Percentiles rank a stretch among this genome's conserved stretches.
These are phyloP conservation scores for Platygyra sinensis DNA, from an alignment of 64 coral and sea anemone species.

Conservation along the genomic window DNA sequence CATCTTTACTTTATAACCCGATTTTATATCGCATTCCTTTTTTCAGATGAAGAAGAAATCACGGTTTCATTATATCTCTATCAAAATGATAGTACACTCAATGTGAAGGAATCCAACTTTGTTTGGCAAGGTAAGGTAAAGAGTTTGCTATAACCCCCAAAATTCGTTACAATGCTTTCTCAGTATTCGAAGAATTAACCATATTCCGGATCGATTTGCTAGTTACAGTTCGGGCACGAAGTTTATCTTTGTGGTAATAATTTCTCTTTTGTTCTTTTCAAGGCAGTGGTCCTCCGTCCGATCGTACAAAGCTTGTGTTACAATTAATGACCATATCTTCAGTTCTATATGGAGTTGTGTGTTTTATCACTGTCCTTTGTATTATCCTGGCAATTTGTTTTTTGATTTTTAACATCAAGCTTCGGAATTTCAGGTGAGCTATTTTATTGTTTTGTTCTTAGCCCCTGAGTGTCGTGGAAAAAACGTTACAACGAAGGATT, in stretches of 20 bases:
- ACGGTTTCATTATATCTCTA: background rate
- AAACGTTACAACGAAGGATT: no score
- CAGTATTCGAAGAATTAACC: no score
- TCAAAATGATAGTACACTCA: slow-evolving; percentile 23
- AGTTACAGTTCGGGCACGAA: no score
- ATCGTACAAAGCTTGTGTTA: slow-evolving; percentile 24
- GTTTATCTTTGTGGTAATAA: background rate
- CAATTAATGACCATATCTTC: slow-evolving; percentile 62
- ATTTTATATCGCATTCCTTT: background rate
- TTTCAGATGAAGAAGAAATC: background rate
- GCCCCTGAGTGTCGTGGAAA: no score
- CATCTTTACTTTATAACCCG: background rate
- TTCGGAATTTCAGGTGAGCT: slow-evolving; percentile 73
- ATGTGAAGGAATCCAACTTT: slow-evolving; percentile 17
- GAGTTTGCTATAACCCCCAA: background rate
- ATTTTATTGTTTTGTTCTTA: no score
- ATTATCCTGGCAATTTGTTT: slow-evolving; percentile 71
- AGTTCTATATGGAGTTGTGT: slow-evolving; percentile 58
- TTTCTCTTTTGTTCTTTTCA: background rate
- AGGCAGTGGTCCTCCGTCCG: slow-evolving; percentile 45
- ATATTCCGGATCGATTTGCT: no score
- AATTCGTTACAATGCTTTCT: no score
- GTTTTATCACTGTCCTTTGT: slow-evolving; percentile 43
- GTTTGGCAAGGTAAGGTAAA: slow-evolving; percentile 10
- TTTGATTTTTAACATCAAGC: slow-evolving; percentile 71